Conservation (phyloP, 1,140 invertebrate genomes). For the Drosophila bifasciata region DNA sequence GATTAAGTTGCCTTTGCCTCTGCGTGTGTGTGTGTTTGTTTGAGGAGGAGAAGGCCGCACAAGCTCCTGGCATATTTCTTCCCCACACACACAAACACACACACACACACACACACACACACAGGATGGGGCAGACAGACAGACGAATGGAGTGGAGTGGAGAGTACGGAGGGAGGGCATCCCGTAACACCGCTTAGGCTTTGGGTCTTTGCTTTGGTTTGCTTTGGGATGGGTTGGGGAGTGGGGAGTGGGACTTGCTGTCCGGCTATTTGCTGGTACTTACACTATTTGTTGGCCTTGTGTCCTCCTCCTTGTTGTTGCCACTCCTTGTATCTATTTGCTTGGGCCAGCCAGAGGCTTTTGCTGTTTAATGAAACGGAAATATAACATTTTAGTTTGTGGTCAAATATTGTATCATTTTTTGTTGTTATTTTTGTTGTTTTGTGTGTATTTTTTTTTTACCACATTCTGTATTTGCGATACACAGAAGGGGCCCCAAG, state of each 20-base stretch:
- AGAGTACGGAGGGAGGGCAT: background rate
- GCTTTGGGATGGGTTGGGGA: too few species aligned
- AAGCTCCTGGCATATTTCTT: too few species aligned
- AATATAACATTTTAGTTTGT: slow-evolving; percentile 75
- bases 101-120: background rate
- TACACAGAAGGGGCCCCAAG: too few species aligned
- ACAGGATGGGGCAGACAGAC: background rate
- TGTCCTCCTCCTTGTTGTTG: slow-evolving; percentile 36
- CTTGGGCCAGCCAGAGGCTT: slow-evolving; percentile 62
- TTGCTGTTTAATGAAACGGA: slow-evolving; percentile 78
- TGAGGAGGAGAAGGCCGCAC: too few species aligned
- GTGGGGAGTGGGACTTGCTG: slow-evolving; percentile 45
- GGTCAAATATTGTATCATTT: slow-evolving; percentile 72
- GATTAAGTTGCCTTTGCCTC: slow-evolving; percentile 78
- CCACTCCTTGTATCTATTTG: slow-evolving; percentile 53
- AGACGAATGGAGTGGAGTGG: background rate
- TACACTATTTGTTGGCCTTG: slow-evolving; percentile 30
- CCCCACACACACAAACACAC: slow-evolving; percentile 54
- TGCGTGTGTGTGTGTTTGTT: slow-evolving; percentile 26
- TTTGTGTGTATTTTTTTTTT: too few species aligned
- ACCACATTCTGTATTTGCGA: background rate
- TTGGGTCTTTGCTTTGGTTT: slow-evolving; percentile 24
- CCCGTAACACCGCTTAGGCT: slow-evolving; percentile 33
- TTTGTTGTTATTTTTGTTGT: slow-evolving; percentile 2
- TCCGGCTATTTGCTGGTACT: slow-evolving; percentile 67